phyloP scores from a whole-genome alignment of 2,113 vertebrate genomes.

The Oryctolagus cuniculus region DNA sequence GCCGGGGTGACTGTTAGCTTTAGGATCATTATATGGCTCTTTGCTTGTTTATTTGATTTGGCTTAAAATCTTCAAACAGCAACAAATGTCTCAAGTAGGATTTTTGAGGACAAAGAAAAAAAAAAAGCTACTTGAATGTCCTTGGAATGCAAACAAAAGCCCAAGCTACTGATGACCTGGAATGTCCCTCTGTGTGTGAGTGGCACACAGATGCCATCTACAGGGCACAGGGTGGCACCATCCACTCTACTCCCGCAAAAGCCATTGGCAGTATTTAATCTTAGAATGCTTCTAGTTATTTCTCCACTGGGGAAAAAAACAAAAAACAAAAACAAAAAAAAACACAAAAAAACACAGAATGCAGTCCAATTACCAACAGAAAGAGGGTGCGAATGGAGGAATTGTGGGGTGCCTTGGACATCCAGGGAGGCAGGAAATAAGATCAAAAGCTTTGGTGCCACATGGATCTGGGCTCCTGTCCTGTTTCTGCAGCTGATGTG shows the following conservation, averaged over 20 bases:
- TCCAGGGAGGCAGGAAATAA: neutral
- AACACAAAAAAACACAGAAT: too few relatives aligned
- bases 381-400: neutral
- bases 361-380: neutral
- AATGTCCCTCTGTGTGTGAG: neutral
- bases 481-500: neutral
- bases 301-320: neutral
- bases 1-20: conserved; percentile 69
- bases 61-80: conserved; percentile 80
- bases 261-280: neutral
- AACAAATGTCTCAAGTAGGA: conserved; percentile 77
- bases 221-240: neutral
- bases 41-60: conserved; percentile 81
- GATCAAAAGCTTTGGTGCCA: neutral
- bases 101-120: conserved; percentile 62
- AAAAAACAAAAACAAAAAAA: too few relatives aligned
- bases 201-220: conserved; percentile 77
- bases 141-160: conserved; percentile 75
- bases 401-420: too few relatives aligned
- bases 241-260: neutral
- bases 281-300: neutral
- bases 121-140: conserved; percentile 66
- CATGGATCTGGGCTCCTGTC: neutral
- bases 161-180: neutral
- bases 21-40: conserved; percentile 73